Evolutionary conservation across 1,140 invertebrate species (phyloP), one percentile per base, ranked within the genome.

Genomic region (Cherax destructor): DNA sequence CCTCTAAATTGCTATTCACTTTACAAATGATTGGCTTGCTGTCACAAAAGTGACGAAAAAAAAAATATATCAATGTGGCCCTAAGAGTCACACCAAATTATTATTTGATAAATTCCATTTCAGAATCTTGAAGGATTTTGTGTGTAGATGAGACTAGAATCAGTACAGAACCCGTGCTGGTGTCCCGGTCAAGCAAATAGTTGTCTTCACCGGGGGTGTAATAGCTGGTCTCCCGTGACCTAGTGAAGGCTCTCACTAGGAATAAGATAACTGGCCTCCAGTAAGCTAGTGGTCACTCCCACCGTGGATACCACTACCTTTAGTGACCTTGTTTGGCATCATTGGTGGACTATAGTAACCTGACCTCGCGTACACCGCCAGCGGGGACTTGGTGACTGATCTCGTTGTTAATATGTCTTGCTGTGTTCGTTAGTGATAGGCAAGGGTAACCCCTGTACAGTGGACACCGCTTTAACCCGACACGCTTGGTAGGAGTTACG

Each of bases 81-180:
- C 50, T 16, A 50, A 72, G 86, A 88, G 86, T 69, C 79, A 56
- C 49, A 69, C 78, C 72, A 83, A 72, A 59, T 49, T 77, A 49
- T 52, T 72, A 65, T 69, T 83, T 59, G 56, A 61, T 80, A 41
- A 61, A 69, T 91, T 79, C 88, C 88, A 91, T 91, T 91, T 91
- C 88, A 91, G 76, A 91, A 91, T 91, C 88, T 91, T 91, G 88
- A 77, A 91, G 83, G 76, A 91, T 78, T 91, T 65, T 91, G 88
- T 79, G 88, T 91, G 81, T 91, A 91, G 88, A 84, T 91, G 88
- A 91, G 81, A 85, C 83, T 90, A 83, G 76, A 41, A 69, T 91
- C 88, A 91, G 88, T 85, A 79, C 86, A 88, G 86, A 79, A 47
- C 56, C 30, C 61, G 76, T 88, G 86, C 88, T 91, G 88, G 88